Conservation (phyloP, 2,888 invertebrate species). For the Parochlus steinenii region DNA sequence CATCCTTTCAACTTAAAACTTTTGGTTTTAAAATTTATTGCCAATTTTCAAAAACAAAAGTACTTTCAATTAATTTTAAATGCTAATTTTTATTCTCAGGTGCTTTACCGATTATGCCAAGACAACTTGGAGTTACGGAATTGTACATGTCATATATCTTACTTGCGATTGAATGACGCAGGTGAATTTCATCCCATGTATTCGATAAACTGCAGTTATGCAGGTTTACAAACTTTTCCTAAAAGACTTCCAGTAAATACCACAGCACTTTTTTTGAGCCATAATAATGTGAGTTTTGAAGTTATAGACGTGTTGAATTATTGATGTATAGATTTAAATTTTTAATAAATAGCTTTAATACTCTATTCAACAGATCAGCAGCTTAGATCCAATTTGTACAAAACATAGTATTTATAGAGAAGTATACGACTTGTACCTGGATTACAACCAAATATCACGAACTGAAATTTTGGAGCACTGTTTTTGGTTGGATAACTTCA, state of each 20-base stretch:
- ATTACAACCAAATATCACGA: slow-evolving; percentile 52
- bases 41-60: too few relatives aligned
- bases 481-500: slow-evolving; percentile 59
- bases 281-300: slow-evolving; percentile 26
- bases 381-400: slow-evolving; percentile 38
- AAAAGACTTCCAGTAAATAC: slow-evolving; percentile 26
- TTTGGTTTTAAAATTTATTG: too few relatives aligned
- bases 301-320: slow-evolving; percentile 20
- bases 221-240: slow-evolving; percentile 24
- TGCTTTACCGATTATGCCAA: slow-evolving; percentile 23
- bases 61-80: too few relatives aligned
- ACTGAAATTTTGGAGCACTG: slow-evolving; percentile 57
- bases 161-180: slow-evolving; percentile 21
- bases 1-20: too few relatives aligned
- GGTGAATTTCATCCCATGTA: slow-evolving; percentile 25
- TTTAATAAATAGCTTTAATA: slow-evolving; percentile 35
- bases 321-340: slow-evolving; percentile 44
- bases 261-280: slow-evolving; percentile 24
- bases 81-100: slow-evolving; percentile 15
- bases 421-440: slow-evolving; percentile 57
- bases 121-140: slow-evolving; percentile 24
- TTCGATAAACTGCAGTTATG: slow-evolving; percentile 27
- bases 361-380: slow-evolving; percentile 42
- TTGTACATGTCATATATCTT: slow-evolving; percentile 27
- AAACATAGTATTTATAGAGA: slow-evolving; percentile 48